These are phyloP conservation scores for Boloria euphrosyne DNA, from an alignment of 2,888 invertebrate species.

Conservation along the genomic window DNA sequence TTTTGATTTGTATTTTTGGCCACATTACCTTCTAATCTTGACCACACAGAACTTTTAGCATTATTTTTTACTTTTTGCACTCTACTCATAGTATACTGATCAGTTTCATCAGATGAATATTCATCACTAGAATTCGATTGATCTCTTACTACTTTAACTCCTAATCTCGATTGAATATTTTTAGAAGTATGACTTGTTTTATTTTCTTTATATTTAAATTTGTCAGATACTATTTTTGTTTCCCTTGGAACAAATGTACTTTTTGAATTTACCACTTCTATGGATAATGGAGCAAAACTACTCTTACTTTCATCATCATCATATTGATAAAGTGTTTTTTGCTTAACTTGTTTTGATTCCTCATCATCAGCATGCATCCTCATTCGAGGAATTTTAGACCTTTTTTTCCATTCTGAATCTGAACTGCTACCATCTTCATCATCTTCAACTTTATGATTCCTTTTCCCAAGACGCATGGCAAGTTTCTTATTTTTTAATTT, in stretches of 20 bases:
- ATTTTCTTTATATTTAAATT: slow-evolving; percentile 55
- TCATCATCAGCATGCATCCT: slow-evolving; percentile 95
- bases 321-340: slow-evolving; percentile 47
- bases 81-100: slow-evolving; percentile 76
- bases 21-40: slow-evolving; percentile 69
- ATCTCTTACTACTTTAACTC: slow-evolving; percentile 57
- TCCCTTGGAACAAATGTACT: slow-evolving; percentile 57
- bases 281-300: slow-evolving; percentile 66
- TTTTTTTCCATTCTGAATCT: slow-evolving; percentile 82
- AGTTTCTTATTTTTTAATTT: slow-evolving; percentile 65
- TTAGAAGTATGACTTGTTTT: slow-evolving; percentile 33
- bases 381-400: slow-evolving; percentile 88
- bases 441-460: slow-evolving; percentile 56
- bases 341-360: slow-evolving; percentile 81
- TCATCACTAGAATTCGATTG: slow-evolving; percentile 55
- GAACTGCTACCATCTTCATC: slow-evolving; percentile 72
- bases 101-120: slow-evolving; percentile 56
- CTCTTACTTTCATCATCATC: slow-evolving; percentile 47
- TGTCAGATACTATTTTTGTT: slow-evolving; percentile 64
- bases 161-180: slow-evolving; percentile 65
- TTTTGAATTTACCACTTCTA: slow-evolving; percentile 68
- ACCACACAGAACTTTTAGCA: slow-evolving; percentile 77
- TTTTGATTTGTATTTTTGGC: slow-evolving; percentile 48
- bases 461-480: slow-evolving; percentile 70
- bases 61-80: slow-evolving; percentile 71